phyloP scores from a whole-genome alignment of 2,113 vertebrate genomes.

The Taxidea taxus region DNA sequence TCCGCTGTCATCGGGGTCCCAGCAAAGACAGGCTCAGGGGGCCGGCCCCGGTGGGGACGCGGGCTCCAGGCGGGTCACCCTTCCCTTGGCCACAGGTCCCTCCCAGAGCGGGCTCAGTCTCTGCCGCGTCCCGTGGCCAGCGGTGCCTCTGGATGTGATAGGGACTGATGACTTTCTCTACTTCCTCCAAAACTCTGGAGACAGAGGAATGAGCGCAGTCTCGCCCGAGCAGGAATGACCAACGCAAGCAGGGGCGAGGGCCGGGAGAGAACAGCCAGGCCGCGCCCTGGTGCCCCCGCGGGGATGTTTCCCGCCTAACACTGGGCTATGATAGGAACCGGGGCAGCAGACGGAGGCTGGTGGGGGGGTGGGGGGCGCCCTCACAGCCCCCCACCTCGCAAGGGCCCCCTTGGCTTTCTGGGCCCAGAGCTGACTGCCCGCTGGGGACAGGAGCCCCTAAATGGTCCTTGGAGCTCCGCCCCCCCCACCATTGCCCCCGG shows the following conservation, averaged over 20 bases:
- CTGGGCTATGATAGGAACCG: slow-evolving; percentile 81
- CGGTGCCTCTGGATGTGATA: background rate
- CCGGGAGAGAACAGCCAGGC: slow-evolving; percentile 84
- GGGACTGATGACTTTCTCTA: background rate
- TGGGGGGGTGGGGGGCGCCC: background rate
- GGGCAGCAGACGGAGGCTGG: slow-evolving; percentile 78
- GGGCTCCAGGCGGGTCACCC: background rate
- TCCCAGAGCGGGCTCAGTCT: background rate
- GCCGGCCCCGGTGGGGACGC: fast-evolving
- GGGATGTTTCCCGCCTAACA: slow-evolving; percentile 65
- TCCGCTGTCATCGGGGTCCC: background rate
- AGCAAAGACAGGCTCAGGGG: background rate
- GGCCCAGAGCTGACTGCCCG: too few species aligned
- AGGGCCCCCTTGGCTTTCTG: background rate
- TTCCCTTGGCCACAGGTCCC: background rate
- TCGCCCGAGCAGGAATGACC: slow-evolving; percentile 83
- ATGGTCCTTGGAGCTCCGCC: fast-evolving
- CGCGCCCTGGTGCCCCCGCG: slow-evolving; percentile 80
- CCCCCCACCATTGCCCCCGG: background rate
- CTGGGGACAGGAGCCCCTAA: background rate
- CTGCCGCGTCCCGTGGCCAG: background rate
- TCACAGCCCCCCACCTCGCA: background rate
- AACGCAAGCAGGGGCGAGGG: slow-evolving; percentile 88
- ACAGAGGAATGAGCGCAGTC: slow-evolving; percentile 80
- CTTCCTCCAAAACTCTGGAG: slow-evolving; percentile 74